phyloP scores from a whole-genome alignment of 2,113 vertebrate genomes.

The Lethenteron reissneri region DNA sequence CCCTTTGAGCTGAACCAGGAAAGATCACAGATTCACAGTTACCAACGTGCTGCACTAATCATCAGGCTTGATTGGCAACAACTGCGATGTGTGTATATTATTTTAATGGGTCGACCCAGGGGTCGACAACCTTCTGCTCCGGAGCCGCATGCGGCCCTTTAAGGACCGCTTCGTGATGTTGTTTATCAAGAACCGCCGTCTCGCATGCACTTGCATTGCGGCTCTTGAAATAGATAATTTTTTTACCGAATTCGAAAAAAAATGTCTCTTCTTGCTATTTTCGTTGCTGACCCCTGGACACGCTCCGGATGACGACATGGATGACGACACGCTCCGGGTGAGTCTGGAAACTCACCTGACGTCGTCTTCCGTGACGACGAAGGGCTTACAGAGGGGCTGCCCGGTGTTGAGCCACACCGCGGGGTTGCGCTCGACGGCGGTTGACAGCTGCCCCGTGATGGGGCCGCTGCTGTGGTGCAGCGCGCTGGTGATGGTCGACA shows the following conservation, averaged over 20 bases:
- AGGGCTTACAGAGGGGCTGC: conserved; percentile 63
- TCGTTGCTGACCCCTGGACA: not conserved
- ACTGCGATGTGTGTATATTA: too few species aligned
- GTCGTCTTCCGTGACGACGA: conserved; percentile 65
- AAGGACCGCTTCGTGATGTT: too few species aligned
- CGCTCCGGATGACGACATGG: not conserved
- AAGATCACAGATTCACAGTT: too few species aligned
- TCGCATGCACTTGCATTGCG: not conserved
- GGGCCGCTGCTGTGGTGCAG: conserved; percentile 57
- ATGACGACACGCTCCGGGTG: not conserved
- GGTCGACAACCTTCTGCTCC: too few species aligned
- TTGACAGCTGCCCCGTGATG: conserved; percentile 53
- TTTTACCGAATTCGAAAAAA: not conserved
- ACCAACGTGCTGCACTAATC: too few species aligned
- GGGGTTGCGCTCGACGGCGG: conserved; percentile 66
- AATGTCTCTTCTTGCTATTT: not conserved
- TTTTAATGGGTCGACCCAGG: too few species aligned
- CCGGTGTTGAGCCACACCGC: conserved; percentile 61
- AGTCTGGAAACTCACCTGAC: conserved; percentile 33
- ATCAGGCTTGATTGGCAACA: too few species aligned
- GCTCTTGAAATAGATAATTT: not conserved
- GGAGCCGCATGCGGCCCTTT: too few species aligned
- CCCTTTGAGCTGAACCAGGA: too few species aligned
- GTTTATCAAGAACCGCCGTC: too few species aligned
- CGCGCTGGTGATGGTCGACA: conserved; percentile 69